Evolutionary conservation across 2,888 invertebrate species (phyloP).

Genomic region (Drosophila heteroneura): DNA sequence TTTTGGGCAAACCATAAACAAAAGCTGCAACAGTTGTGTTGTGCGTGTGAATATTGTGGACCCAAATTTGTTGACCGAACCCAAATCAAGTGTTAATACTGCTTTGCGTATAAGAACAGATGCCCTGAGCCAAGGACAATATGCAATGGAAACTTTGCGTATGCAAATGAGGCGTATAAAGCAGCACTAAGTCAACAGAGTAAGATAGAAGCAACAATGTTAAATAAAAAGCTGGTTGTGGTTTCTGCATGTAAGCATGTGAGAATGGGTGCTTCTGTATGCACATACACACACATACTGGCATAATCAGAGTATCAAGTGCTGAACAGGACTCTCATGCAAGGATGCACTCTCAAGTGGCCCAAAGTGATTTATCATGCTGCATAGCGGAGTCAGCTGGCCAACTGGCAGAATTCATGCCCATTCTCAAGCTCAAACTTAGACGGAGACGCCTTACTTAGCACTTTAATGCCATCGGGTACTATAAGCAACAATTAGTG

Average conservation of each 20-base stretch:
- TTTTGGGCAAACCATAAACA: slow-evolving; percentile 13
- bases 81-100: slow-evolving; percentile 49
- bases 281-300: slow-evolving; percentile 1
- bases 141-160: slow-evolving; percentile 48
- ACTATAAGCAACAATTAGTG: slow-evolving; percentile 70
- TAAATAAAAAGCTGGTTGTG: neutral
- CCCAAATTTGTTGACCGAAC: slow-evolving; percentile 48
- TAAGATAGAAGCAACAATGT: slow-evolving; percentile 4
- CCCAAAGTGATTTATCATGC: slow-evolving; percentile 48
- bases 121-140: slow-evolving; percentile 10
- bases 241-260: neutral
- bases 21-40: slow-evolving; percentile 9
- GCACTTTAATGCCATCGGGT: slow-evolving; percentile 7
- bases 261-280: slow-evolving; percentile 8
- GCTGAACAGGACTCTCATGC: slow-evolving; percentile 27
- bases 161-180: slow-evolving; percentile 49
- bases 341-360: slow-evolving; percentile 31
- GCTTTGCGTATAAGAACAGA: slow-evolving; percentile 12
- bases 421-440: neutral
- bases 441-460: neutral
- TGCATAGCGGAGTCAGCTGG: slow-evolving; percentile 20
- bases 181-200: neutral
- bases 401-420: neutral
- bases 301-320: slow-evolving; percentile 48
- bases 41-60: slow-evolving; percentile 2